phyloP scores from a whole-genome alignment of 2,888 invertebrate species.

The Pseudoips prasinana region DNA sequence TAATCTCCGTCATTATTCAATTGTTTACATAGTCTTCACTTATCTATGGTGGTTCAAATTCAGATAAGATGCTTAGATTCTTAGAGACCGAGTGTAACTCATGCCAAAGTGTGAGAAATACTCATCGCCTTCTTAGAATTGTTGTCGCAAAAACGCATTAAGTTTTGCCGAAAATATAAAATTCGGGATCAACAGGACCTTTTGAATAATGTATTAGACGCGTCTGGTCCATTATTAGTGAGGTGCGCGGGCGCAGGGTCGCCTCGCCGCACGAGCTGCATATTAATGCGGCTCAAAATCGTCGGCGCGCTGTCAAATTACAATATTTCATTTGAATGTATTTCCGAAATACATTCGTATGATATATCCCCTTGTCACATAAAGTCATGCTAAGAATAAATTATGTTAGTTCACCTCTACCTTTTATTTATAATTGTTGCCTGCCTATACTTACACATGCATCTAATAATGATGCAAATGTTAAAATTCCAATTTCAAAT shows the following conservation, averaged over 20 bases:
- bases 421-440: conserved; percentile 8
- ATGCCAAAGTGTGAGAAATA: too few relatives aligned
- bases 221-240: conserved; percentile 64
- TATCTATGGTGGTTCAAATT: too few relatives aligned
- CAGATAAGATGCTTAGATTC: too few relatives aligned
- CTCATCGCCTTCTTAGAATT: conserved; percentile 19
- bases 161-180: conserved; percentile 52
- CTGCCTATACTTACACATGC: not conserved
- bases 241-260: conserved; percentile 55
- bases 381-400: conserved; percentile 29
- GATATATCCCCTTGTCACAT: conserved; percentile 44
- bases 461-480: too few relatives aligned
- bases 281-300: conserved; percentile 65
- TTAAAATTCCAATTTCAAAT: too few relatives aligned
- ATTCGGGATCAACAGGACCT: conserved; percentile 56
- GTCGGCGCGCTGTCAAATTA: conserved; percentile 54
- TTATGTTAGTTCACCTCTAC: conserved; percentile 13
- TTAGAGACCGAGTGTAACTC: too few relatives aligned
- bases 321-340: conserved; percentile 55
- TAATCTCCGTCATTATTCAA: too few relatives aligned
- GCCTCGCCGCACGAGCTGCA: conserved; percentile 72
- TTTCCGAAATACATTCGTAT: conserved; percentile 54
- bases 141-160: conserved; percentile 16
- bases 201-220: conserved; percentile 71
- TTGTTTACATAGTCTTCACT: too few relatives aligned